Conservation (phyloP, 2,888 invertebrate genomes). For the Epirrita christyi region DNA sequence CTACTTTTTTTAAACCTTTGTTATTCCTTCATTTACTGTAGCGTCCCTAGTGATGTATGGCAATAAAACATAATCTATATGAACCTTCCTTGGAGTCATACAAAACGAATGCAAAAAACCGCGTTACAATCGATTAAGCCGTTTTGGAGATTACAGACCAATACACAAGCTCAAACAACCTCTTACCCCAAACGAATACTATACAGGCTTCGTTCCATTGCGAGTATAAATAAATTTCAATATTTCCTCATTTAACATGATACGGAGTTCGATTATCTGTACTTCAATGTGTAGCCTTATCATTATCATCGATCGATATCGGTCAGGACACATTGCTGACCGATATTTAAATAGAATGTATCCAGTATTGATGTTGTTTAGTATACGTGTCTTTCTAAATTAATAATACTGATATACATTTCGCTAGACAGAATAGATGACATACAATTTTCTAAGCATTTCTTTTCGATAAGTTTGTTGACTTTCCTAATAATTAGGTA, state of each 20-base stretch:
- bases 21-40: too few species aligned
- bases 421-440: not conserved
- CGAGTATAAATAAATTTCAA: slow-evolving; percentile 40
- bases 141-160: too few species aligned
- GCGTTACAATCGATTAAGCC: too few species aligned
- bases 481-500: slow-evolving; percentile 34
- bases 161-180: too few species aligned
- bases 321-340: slow-evolving; percentile 15
- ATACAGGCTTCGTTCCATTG: not conserved
- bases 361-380: slow-evolving; percentile 2
- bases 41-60: too few species aligned
- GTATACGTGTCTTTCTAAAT: not conserved
- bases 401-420: not conserved
- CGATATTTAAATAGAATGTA: slow-evolving; percentile 17
- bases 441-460: not conserved
- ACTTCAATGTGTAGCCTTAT: slow-evolving; percentile 8
- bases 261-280: slow-evolving; percentile 24
- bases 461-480: slow-evolving; percentile 37
- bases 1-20: too few species aligned
- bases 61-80: too few species aligned
- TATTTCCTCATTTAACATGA: slow-evolving; percentile 38
- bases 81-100: too few species aligned
- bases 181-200: too few species aligned
- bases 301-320: slow-evolving; percentile 28
- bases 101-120: too few species aligned